Percentiles rank a stretch among this genome's conserved stretches.
phyloP scores from a whole-genome alignment of 2,888 invertebrate species.

The Stenichneumon culpator region DNA sequence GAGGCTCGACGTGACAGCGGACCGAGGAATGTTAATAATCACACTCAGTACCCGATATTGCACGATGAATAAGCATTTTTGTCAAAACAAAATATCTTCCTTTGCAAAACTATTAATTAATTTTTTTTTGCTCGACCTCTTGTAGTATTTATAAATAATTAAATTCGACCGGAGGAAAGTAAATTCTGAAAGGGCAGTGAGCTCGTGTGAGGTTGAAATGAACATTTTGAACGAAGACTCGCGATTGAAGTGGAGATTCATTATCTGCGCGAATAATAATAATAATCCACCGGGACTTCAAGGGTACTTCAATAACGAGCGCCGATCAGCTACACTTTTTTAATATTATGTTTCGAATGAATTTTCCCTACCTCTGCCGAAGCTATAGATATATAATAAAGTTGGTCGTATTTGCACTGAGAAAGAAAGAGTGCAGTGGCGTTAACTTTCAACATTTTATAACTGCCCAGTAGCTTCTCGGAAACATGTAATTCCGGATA shows the following conservation, averaged over 20 bases:
- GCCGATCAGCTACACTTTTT: neutral
- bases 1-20: neutral
- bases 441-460: constrained; percentile 6
- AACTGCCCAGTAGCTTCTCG: neutral
- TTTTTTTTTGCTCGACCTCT: neutral
- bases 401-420: neutral
- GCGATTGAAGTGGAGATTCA: neutral
- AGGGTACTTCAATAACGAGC: neutral
- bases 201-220: neutral
- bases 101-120: neutral
- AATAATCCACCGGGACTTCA: neutral
- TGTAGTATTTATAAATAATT: too few relatives aligned
- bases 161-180: neutral
- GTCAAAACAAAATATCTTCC: neutral
- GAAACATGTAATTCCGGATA: neutral
- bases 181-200: neutral
- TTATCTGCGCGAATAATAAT: neutral
- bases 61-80: neutral
- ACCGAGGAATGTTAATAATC: neutral
- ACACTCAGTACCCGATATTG: neutral
- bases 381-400: neutral
- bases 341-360: neutral
- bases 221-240: neutral
- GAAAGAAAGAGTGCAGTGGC: neutral
- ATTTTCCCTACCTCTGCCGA: neutral